These are phyloP conservation scores for Vicugna pacos DNA, from an alignment of 2,113 vertebrate genomes.

Conservation along the genomic window DNA sequence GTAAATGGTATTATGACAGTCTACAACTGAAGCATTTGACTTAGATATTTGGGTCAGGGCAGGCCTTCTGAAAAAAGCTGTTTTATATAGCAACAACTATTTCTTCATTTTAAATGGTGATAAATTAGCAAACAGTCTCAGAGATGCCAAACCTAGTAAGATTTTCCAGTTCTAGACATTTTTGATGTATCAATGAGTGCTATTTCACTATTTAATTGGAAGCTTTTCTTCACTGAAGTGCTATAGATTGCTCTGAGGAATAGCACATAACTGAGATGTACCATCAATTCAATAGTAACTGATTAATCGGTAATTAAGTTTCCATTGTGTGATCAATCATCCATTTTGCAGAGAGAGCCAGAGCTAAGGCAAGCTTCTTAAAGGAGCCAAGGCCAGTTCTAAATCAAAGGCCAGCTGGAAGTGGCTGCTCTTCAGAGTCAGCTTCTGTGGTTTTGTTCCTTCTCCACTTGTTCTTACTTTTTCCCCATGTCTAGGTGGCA, in stretches of 20 bases:
- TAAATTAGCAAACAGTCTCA: slow-evolving; percentile 40
- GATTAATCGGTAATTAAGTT: slow-evolving; percentile 86
- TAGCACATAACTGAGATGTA: slow-evolving; percentile 75
- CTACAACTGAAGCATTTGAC: not conserved
- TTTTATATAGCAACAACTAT: not conserved
- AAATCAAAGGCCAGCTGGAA: slow-evolving; percentile 69
- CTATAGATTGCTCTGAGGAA: slow-evolving; percentile 74
- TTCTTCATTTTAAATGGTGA: slow-evolving; percentile 54
- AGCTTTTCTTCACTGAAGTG: slow-evolving; percentile 76
- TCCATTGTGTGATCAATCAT: slow-evolving; percentile 82
- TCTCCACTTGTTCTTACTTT: not conserved
- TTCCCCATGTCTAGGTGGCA: not conserved
- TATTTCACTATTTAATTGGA: slow-evolving; percentile 74
- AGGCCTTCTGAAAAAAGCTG: not conserved
- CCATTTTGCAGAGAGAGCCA: slow-evolving; percentile 75
- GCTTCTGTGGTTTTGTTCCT: not conserved
- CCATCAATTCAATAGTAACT: slow-evolving; percentile 83
- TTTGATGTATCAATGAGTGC: slow-evolving; percentile 68
- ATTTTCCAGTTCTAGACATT: slow-evolving; percentile 65
- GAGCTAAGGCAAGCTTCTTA: slow-evolving; percentile 59
- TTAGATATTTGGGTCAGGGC: not conserved
- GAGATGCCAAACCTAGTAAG: slow-evolving; percentile 13
- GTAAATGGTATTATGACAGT: not conserved
- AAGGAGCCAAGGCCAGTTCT: slow-evolving; percentile 77
- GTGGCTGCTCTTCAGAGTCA: not conserved